These are phyloP conservation scores for Alligator mississippiensis DNA, from an alignment of 2,113 vertebrate genomes.

Conservation along the genomic window DNA sequence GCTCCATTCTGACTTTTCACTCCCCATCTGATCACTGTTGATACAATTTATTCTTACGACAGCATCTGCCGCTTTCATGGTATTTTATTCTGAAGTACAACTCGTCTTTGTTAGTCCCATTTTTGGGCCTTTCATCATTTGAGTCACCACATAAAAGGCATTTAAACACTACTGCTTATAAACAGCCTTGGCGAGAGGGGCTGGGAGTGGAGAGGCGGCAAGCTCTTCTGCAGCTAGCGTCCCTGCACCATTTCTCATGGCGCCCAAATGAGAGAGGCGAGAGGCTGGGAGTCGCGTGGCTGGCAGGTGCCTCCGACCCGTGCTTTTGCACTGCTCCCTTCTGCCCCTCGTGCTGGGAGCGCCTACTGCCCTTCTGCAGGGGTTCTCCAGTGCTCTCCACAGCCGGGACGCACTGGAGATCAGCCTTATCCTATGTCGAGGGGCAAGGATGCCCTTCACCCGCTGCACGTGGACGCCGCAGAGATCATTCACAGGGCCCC, in stretches of 20 bases:
- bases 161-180: slow-evolving; percentile 41
- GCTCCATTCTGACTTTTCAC: slow-evolving; percentile 37
- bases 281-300: background rate
- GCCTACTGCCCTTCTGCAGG: too few relatives aligned
- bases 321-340: accelerated
- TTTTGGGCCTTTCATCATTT: slow-evolving; percentile 59
- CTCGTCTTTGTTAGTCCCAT: slow-evolving; percentile 61
- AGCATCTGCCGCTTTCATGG: slow-evolving; percentile 65
- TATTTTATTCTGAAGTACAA: slow-evolving; percentile 57
- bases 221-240: background rate
- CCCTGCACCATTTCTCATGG: background rate
- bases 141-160: slow-evolving; percentile 63
- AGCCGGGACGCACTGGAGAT: too few relatives aligned
- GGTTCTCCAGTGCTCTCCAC: too few relatives aligned
- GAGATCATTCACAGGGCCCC: background rate
- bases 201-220: background rate
- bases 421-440: too few relatives aligned
- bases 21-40: slow-evolving; percentile 63
- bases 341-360: background rate
- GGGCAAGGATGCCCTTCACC: background rate
- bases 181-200: slow-evolving; percentile 21
- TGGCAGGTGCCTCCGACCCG: accelerated
- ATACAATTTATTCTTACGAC: slow-evolving; percentile 63
- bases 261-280: background rate
- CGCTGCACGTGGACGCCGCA: background rate